Evolutionary conservation across 2,888 invertebrate species (phyloP).

Genomic region (Drosophila recens): DNA sequence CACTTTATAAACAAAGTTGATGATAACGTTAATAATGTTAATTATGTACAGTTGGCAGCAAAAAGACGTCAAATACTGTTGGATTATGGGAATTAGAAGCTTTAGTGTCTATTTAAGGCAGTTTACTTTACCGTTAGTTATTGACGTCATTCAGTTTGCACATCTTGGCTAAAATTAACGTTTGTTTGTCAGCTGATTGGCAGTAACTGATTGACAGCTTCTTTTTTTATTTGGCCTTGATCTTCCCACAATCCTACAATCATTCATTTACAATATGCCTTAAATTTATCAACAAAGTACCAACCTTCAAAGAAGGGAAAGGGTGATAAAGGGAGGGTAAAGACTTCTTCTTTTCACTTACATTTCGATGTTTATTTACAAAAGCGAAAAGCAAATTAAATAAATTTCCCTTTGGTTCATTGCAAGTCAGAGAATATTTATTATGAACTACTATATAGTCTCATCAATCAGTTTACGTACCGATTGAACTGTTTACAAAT

Average conservation of each 20-base stretch:
- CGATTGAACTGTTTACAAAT: background rate
- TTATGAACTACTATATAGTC: conserved; percentile 23
- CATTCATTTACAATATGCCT: background rate
- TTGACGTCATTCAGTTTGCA: conserved; percentile 59
- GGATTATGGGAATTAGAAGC: conserved; percentile 37
- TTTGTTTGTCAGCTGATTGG: conserved; percentile 29
- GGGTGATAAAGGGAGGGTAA: background rate
- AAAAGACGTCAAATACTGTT: conserved; percentile 39
- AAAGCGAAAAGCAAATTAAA: conserved; percentile 52
- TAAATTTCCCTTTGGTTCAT: conserved; percentile 24
- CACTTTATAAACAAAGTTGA: conserved; percentile 31
- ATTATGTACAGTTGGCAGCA: conserved; percentile 38
- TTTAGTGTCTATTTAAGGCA: conserved; percentile 11
- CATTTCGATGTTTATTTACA: conserved; percentile 61
- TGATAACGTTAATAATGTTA: conserved; percentile 54
- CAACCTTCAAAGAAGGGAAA: background rate
- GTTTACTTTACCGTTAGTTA: conserved; percentile 35
- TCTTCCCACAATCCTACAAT: conserved; percentile 1
- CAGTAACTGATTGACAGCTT: conserved; percentile 51
- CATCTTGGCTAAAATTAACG: conserved; percentile 23
- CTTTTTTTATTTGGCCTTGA: conserved; percentile 13
- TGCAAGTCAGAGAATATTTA: conserved; percentile 40
- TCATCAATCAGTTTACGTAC: conserved; percentile 13
- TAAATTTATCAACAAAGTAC: conserved; percentile 12
- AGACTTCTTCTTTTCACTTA: conserved; percentile 23